phyloP scores from a whole-genome alignment of 53 echinoderm and acorn worm genomes.

The Zoroaster sp. region DNA sequence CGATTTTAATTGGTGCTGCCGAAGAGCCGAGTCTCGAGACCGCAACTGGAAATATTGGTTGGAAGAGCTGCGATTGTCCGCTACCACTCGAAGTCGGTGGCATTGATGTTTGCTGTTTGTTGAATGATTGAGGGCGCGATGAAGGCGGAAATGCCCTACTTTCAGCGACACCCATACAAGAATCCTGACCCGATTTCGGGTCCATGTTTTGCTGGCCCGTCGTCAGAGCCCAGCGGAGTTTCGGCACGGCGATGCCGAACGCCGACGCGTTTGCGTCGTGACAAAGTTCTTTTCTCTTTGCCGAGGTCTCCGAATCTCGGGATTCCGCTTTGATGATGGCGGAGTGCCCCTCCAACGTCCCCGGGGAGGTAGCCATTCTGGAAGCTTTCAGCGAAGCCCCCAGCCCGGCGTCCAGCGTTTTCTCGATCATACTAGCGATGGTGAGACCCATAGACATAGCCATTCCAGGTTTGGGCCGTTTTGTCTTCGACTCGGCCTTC shows the following conservation, averaged over 20 bases:
- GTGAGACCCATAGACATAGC: conserved; percentile 71
- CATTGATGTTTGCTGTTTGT: conserved; percentile 13
- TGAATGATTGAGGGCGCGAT: conserved; percentile 1
- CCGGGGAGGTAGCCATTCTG: neutral
- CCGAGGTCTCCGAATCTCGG: conserved; percentile 23
- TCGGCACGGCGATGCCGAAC: conserved; percentile 43
- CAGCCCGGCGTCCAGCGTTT: conserved; percentile 79
- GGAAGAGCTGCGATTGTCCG: conserved; percentile 1
- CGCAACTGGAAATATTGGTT: conserved; percentile 28
- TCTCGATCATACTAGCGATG: conserved; percentile 94
- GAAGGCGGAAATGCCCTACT: neutral
- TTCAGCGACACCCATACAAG: neutral
- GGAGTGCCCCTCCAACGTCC: neutral
- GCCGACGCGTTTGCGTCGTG: conserved; percentile 29
- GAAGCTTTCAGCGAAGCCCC: conserved; percentile 47
- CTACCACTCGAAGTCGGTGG: conserved; percentile 10
- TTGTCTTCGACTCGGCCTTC: neutral
- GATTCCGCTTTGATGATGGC: neutral
- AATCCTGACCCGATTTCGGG: neutral
- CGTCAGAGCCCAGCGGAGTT: conserved; percentile 49
- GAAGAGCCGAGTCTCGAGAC: conserved; percentile 3
- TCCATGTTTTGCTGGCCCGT: conserved; percentile 22
- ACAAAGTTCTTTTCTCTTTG: conserved; percentile 32
- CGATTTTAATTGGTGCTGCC: conserved; percentile 48
- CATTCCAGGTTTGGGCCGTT: neutral